Conservation (phyloP, 2,888 invertebrate genomes). For the Platynereis dumerilii region DNA sequence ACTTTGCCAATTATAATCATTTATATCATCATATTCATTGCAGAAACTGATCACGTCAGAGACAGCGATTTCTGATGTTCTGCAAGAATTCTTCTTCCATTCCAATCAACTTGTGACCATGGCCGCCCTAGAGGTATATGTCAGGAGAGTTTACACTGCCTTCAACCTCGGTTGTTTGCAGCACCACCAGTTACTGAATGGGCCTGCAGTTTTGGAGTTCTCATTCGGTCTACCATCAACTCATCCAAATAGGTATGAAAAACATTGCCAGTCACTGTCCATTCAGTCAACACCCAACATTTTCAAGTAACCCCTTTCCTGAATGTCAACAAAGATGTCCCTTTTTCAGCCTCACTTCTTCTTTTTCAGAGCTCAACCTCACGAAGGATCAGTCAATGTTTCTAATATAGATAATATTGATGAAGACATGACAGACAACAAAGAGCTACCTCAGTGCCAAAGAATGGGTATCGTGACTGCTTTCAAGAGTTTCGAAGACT, state of each 20-base stretch:
- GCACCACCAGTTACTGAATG: constrained; percentile 80
- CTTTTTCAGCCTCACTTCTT: constrained; percentile 3
- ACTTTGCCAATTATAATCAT: no score
- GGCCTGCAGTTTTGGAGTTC: constrained; percentile 91
- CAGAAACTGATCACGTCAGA: constrained; percentile 91
- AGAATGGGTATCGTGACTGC: constrained; percentile 92
- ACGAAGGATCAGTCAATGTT: constrained; percentile 21
- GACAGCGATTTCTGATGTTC: constrained; percentile 97
- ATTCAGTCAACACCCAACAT: no score
- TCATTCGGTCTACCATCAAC: constrained; percentile 92
- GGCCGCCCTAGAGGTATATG: constrained; percentile 95
- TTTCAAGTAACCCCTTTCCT: no score
- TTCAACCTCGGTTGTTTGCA: constrained; percentile 83
- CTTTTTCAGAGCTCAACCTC: neutral
- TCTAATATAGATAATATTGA: constrained; percentile 44
- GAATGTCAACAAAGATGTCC: neutral
- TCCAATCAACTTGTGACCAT: constrained; percentile 87
- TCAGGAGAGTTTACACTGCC: constrained; percentile 82
- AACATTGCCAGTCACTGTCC: no score
- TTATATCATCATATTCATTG: no score
- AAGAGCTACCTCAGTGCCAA: constrained; percentile 66
- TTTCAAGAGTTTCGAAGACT: constrained; percentile 87
- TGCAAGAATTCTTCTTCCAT: constrained; percentile 98
- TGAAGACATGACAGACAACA: constrained; percentile 43
- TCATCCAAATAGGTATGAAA: constrained; percentile 81